Percentiles rank a stretch among this genome's conserved stretches.
Conservation (phyloP, 2,113 vertebrate species). For the Daboia siamensis region DNA sequence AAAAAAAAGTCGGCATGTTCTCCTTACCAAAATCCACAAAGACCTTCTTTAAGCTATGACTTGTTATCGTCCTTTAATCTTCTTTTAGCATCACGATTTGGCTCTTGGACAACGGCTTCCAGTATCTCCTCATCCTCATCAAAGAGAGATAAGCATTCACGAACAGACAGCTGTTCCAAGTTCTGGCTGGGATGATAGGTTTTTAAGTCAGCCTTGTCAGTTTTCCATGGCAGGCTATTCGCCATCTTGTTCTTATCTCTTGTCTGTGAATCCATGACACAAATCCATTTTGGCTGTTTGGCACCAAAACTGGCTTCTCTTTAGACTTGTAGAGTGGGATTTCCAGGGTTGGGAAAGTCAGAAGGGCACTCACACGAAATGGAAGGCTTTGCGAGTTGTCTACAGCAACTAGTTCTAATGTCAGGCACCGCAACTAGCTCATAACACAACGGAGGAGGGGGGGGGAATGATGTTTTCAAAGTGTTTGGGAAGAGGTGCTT, state of each 20-base stretch:
- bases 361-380: neutral
- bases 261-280: neutral
- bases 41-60: neutral
- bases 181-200: neutral
- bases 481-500: neutral
- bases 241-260: neutral
- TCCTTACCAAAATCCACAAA: neutral
- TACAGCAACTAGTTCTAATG: neutral
- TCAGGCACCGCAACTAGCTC: neutral
- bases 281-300: neutral
- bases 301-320: neutral
- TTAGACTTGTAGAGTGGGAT: neutral
- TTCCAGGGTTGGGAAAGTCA: neutral
- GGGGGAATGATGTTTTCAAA: neutral
- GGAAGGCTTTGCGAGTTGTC: neutral
- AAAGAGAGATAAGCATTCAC: neutral
- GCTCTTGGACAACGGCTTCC: neutral
- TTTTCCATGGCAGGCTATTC: neutral
- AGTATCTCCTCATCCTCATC: neutral
- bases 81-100: neutral
- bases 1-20: rapidly evolving
- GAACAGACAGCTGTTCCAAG: neutral
- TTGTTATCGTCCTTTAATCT: neutral
- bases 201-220: neutral
- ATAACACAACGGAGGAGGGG: neutral